Base-by-base conservation (phyloP, 1,140 invertebrate species). In the Diprion similis region DNA sequence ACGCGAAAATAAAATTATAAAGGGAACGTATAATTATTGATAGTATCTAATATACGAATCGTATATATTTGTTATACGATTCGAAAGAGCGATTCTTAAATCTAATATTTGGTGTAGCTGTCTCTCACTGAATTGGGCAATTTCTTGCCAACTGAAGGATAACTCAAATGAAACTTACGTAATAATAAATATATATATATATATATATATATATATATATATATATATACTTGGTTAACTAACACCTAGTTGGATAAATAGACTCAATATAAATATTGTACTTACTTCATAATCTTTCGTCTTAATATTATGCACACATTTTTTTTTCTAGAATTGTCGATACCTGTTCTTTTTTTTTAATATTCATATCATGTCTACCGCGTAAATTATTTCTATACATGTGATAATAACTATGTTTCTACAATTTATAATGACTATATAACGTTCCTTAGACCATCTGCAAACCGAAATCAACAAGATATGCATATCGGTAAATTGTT, bases 381-480 rank as follows among this genome's bases (percentile, higher is more conserved):
- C 51, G 51, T 59, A 59, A 59, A 59, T 70, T 46, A 48, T 70
- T 70, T 46, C 69, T 70, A 70, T 17, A 15, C 7, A 70, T 46
- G n/a, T 68, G 17, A 7, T 17, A 68, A n/a, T 68, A 68, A 68
- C 15, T 70, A 70, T 79, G 66, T 71, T 75, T 76, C 70, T 77
- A 48, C 68, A 24, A 45, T 71, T 73, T 77, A 76, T 74, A 81
- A 71, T 68, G 78, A 78, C 79, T 81, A 80, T 73, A 81, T 83
- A 83, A 83, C 82, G 78, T 75, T 79, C 24, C 65, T 76, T 82
- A 83, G 75, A 81, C 76, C 75, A 79, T 82, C 72, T 81, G 75
- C 77, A 79, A 79, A 77, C 69, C 76, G 76, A 71, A 83, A 83
- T 81, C 81, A 79, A 81, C 78, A 73, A 71, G 77, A 79, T 80